Percentiles rank a stretch among this genome's conserved stretches.
These are phyloP conservation scores for Automeris io DNA, from an alignment of 2,888 invertebrate genomes.

Conservation along the genomic window DNA sequence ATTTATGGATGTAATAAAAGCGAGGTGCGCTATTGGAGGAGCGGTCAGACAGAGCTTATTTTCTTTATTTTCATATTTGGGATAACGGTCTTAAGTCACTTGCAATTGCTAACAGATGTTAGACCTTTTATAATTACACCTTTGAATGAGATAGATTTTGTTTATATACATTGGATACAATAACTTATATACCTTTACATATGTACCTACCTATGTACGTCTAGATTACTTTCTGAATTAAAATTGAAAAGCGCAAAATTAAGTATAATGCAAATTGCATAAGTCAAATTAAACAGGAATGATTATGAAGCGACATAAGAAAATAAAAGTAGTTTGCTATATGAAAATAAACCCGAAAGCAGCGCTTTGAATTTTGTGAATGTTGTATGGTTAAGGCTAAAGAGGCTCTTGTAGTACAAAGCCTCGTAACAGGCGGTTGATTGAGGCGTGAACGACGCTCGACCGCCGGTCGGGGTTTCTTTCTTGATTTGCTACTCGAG, in stretches of 20 bases:
- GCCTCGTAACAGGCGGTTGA: slow-evolving; percentile 67
- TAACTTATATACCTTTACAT: too few species aligned
- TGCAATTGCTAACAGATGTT: slow-evolving; percentile 39
- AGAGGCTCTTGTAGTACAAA: slow-evolving; percentile 58
- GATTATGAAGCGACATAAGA: too few species aligned
- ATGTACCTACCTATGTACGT: too few species aligned
- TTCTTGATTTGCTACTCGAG: slow-evolving; percentile 73
- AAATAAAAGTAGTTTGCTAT: too few species aligned
- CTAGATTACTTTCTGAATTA: too few species aligned
- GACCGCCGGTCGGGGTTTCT: slow-evolving; percentile 65
- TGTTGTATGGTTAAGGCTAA: slow-evolving; percentile 44
- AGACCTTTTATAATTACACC: slow-evolving; percentile 43
- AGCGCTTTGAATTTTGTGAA: slow-evolving; percentile 35
- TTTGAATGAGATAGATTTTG: slow-evolving; percentile 18
- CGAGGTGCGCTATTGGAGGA: slow-evolving; percentile 81
- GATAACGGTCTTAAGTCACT: slow-evolving; percentile 62
- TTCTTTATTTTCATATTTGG: slow-evolving; percentile 77
- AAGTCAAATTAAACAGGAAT: too few species aligned
- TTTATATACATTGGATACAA: too few species aligned
- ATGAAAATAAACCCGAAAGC: slow-evolving; percentile 10
- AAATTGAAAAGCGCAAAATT: too few species aligned
- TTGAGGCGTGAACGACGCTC: slow-evolving; percentile 72
- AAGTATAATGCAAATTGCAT: too few species aligned
- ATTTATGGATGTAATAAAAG: slow-evolving; percentile 91
- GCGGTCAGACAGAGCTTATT: slow-evolving; percentile 72